Evolutionary conservation across 1,140 invertebrate genomes (phyloP), one percentile per base, ranked within the genome.

Genomic region (Drosophila pseudoobscura): DNA sequence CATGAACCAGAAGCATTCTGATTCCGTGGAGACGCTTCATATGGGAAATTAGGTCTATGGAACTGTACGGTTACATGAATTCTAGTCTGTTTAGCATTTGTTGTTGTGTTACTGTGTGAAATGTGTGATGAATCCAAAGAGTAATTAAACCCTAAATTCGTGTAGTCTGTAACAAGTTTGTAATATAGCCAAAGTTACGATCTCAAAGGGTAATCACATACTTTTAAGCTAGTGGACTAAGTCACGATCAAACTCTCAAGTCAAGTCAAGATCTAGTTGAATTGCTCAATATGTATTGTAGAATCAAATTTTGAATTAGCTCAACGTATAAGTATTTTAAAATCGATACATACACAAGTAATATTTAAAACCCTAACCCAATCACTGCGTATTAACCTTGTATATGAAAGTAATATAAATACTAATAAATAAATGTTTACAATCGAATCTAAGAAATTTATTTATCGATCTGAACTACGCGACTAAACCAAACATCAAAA

Each of bases 1-100:
- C 45, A 85, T 91, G 63, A 83, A 91, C 35, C 90, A 91, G 54
- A 91, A 91, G 50, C 90, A 91, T 55, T 50, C 82, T 3, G 77
- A 90, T 20, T 64, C 74, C 3, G 71, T 70, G 11, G 82, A 85
- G 13, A 17, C 78, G 0, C 45, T 77, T 46, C 39, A 39, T 5
- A 39, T 87, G 3, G 24, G 31, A 11, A 56, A 56, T 22, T 68
- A 68, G 44, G 17, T 26, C 29, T 24, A 46, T 53, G 43, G 41
- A 8, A 24, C 11, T 41, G 7, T 8, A 45, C 31, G 49, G 8
- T 26, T 4, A 4, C 15, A 44, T 17, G 13, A 35, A 71, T 55
- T 31, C 15, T 63, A 63, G 41, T 63, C 39, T 52, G 46, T 57
- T 66, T 71, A 64, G 72, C 60, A 73, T 66, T 84, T 77, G 62